phyloP scores from a whole-genome alignment of 2,797 vertebrate genomes.

The Silurus aristotelis region DNA sequence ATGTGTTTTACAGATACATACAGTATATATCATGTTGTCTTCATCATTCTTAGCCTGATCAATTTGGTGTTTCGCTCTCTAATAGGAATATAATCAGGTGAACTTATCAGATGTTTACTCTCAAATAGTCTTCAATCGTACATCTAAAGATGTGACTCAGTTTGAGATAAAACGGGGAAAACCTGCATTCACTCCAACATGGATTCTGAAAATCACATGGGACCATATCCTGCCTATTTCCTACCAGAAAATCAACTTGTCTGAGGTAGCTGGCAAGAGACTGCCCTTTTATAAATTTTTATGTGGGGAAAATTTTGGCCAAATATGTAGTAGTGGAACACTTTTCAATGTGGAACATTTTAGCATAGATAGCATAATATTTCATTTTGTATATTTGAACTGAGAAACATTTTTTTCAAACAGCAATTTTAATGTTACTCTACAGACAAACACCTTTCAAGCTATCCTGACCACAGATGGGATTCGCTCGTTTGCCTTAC shows the following conservation, averaged over 20 bases:
- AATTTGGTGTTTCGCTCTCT: slow-evolving; percentile 13
- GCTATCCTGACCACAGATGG: slow-evolving; percentile 80
- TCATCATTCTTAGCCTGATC: not conserved
- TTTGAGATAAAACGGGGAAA: slow-evolving; percentile 65
- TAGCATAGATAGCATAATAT: not conserved
- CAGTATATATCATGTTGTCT: not conserved
- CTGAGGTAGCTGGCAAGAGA: slow-evolving; percentile 68
- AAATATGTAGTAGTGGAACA: not conserved
- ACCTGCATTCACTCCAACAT: slow-evolving; percentile 70
- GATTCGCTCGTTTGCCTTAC: slow-evolving; percentile 74
- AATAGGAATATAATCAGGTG: slow-evolving; percentile 69
- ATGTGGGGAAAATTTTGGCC: not conserved
- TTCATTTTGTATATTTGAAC: not conserved
- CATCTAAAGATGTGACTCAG: slow-evolving; percentile 70
- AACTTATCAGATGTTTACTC: slow-evolving; percentile 74
- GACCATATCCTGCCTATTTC: slow-evolving; percentile 74
- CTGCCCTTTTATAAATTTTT: not conserved
- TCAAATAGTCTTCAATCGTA: slow-evolving; percentile 78
- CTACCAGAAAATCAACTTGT: slow-evolving; percentile 73
- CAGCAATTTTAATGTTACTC: slow-evolving; percentile 32
- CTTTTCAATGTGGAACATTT: not conserved
- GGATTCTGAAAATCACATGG: slow-evolving; percentile 85
- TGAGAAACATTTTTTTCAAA: not conserved
- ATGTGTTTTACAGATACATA: not conserved
- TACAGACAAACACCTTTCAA: slow-evolving; percentile 83